Evolutionary conservation across 2,888 invertebrate species (phyloP).

Genomic region (Metallyticus violacea): DNA sequence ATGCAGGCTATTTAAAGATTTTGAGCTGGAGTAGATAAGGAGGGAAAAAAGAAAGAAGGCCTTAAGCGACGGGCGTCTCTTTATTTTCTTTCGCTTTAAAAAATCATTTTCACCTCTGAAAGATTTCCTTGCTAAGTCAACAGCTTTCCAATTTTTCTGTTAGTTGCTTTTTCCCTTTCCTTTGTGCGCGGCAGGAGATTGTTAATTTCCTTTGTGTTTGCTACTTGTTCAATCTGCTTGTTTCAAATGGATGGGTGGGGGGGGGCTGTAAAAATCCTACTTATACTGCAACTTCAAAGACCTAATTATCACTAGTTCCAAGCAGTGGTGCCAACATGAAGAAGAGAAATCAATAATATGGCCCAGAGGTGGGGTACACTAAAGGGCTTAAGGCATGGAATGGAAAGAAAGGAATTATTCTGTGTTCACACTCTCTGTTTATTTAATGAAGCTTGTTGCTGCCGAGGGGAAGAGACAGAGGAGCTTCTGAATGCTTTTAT

Average conservation of each 20-base stretch:
- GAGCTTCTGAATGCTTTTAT: background rate
- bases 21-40: background rate
- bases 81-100: conserved; percentile 2
- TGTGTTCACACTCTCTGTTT: background rate
- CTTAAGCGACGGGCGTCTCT: background rate
- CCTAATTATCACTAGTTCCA: background rate
- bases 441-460: background rate
- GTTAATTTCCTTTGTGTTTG: conserved; percentile 5
- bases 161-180: background rate
- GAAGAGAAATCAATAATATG: background rate
- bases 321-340: background rate
- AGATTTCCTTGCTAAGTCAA: conserved; percentile 11
- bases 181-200: background rate
- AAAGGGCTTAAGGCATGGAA: background rate
- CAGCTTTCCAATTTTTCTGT: background rate
- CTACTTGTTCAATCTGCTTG: background rate
- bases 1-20: background rate
- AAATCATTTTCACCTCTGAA: conserved; percentile 19
- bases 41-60: background rate
- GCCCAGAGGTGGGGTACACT: background rate
- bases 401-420: background rate
- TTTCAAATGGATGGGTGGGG: background rate
- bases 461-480: background rate
- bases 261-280: background rate
- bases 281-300: background rate